Evolutionary conservation across 2,888 invertebrate genomes (phyloP).

Genomic region (Fabriciana adippe): DNA sequence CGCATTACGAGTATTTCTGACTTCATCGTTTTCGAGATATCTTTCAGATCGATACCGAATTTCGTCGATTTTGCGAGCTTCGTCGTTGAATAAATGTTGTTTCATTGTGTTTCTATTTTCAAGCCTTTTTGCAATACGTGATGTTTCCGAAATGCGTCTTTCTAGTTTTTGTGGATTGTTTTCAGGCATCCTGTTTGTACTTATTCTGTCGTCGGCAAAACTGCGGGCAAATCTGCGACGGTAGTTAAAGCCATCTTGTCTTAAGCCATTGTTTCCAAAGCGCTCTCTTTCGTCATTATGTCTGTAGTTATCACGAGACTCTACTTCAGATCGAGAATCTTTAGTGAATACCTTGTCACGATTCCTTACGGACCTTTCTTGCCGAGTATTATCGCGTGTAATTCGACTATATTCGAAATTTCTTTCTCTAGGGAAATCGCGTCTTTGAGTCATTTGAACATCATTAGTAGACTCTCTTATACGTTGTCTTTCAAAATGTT

Average conservation of each 20-base stretch:
- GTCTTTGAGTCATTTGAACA: neutral
- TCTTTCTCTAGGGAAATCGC: neutral
- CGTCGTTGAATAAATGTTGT: neutral
- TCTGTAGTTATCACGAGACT: conserved; percentile 6
- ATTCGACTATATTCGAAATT: neutral
- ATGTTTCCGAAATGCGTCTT: neutral
- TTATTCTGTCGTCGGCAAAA: no score
- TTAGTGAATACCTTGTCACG: neutral
- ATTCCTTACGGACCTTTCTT: neutral
- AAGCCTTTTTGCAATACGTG: neutral
- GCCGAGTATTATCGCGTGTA: neutral
- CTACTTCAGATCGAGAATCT: conserved; percentile 1
- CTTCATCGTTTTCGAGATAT: neutral
- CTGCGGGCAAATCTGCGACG: no score
- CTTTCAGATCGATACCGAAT: neutral
- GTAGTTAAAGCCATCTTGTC: neutral
- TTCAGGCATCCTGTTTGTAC: no score
- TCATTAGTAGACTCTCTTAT: neutral
- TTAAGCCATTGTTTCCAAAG: neutral
- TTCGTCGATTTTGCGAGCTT: neutral
- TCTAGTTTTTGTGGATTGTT: no score
- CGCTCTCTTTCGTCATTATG: conserved; percentile 3
- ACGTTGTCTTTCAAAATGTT: neutral
- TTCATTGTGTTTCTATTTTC: neutral
- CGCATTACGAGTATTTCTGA: neutral